Percentiles rank a stretch among this genome's conserved stretches.
phyloP scores from a whole-genome alignment of 2,888 invertebrate genomes.

The Galerucella calmariensis region DNA sequence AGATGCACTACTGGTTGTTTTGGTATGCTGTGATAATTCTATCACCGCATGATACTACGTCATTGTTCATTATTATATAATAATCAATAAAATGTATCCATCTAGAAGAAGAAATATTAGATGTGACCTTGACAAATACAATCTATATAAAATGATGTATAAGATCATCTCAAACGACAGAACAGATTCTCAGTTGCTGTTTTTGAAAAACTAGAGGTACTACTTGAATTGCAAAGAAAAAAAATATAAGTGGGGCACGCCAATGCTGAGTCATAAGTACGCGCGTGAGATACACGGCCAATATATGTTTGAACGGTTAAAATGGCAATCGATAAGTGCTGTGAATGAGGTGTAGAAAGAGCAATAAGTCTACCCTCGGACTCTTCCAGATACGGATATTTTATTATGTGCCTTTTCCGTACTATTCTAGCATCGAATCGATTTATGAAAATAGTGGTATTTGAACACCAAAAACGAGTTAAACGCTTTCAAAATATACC shows the following conservation, averaged over 20 bases:
- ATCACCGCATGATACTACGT: too few relatives aligned
- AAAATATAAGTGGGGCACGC: not conserved
- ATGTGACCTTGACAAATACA: too few relatives aligned
- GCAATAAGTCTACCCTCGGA: constrained; percentile 47
- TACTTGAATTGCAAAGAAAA: too few relatives aligned
- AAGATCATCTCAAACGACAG: too few relatives aligned
- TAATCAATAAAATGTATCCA: too few relatives aligned
- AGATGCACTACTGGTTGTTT: too few relatives aligned
- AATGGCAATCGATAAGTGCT: constrained; percentile 49
- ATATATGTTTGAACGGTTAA: constrained; percentile 44
- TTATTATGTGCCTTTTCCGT: constrained; percentile 40
- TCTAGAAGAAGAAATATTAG: too few relatives aligned
- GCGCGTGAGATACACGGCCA: constrained; percentile 39
- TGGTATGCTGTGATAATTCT: too few relatives aligned
- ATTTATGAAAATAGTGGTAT: constrained; percentile 13
- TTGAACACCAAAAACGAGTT: not conserved
- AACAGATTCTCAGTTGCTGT: too few relatives aligned
- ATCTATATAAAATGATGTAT: too few relatives aligned
- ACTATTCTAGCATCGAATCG: constrained; percentile 9
- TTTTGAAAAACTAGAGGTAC: not conserved
- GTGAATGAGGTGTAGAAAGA: constrained; percentile 50
- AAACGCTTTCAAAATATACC: too few relatives aligned
- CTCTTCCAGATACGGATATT: constrained; percentile 41
- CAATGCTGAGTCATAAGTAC: not conserved
- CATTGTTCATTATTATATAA: too few relatives aligned